These are phyloP conservation scores for Andrena flavipes DNA, from an alignment of 2,888 invertebrate species.

Conservation along the genomic window DNA sequence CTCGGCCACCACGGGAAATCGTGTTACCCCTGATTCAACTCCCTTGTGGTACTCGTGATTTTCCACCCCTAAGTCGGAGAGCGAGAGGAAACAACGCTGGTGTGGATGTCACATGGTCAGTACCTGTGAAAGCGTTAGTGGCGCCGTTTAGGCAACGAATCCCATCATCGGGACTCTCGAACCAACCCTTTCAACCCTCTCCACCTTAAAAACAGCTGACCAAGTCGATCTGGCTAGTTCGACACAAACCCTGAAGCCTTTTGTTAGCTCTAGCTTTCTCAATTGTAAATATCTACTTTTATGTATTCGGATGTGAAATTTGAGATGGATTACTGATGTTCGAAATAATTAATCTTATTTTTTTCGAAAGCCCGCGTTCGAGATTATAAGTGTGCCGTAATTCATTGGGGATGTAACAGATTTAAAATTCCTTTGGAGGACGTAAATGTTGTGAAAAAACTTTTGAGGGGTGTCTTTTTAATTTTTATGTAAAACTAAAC, in stretches of 20 bases:
- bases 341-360: too few species aligned
- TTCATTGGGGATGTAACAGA: too few species aligned
- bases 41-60: conserved; percentile 66
- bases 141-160: conserved; percentile 76
- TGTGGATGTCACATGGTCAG: conserved; percentile 65
- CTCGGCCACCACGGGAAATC: conserved; percentile 72
- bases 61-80: conserved; percentile 66
- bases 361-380: too few species aligned
- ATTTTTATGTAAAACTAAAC: too few species aligned
- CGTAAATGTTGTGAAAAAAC: too few species aligned
- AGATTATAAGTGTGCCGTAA: too few species aligned
- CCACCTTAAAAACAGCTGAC: conserved; percentile 30
- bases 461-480: too few species aligned
- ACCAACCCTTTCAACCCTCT: conserved; percentile 9
- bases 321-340: too few species aligned
- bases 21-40: conserved; percentile 59
- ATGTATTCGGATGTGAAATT: too few species aligned
- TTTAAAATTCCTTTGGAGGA: too few species aligned
- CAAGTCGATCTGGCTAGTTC: neutral
- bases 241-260: neutral
- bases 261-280: neutral
- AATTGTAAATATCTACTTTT: too few species aligned
- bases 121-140: conserved; percentile 51
- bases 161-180: conserved; percentile 44
- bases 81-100: conserved; percentile 39